phyloP scores from a whole-genome alignment of 2,797 vertebrate genomes.

The Spea hammondii region DNA sequence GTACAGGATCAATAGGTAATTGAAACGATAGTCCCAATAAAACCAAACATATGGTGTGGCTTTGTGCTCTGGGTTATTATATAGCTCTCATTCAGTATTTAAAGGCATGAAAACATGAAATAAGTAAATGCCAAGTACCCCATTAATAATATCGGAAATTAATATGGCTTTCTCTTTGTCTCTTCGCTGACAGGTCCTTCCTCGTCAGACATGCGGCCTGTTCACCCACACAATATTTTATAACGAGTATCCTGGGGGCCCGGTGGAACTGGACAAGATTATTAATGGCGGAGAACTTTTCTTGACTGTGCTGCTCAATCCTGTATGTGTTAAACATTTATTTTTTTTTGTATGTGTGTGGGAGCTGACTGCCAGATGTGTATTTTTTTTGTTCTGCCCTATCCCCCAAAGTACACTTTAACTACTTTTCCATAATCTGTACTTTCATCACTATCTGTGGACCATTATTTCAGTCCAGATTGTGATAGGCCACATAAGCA shows the following conservation, averaged over 20 bases:
- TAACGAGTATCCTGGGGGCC: constrained; percentile 94
- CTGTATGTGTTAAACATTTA: constrained; percentile 76
- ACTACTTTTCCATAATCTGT: constrained; percentile 16
- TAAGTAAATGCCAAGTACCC: too few species aligned
- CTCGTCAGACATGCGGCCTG: constrained; percentile 93
- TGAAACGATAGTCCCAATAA: too few species aligned
- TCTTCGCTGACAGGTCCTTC: constrained; percentile 77
- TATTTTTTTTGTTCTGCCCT: neutral
- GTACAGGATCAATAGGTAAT: too few species aligned
- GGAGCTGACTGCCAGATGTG: neutral
- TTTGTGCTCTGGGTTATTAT: too few species aligned
- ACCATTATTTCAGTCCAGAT: constrained; percentile 13
- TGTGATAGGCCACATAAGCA: neutral
- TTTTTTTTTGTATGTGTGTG: neutral
- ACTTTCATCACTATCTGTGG: neutral
- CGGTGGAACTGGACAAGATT: constrained; percentile 93
- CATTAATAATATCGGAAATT: neutral
- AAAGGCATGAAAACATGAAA: too few species aligned
- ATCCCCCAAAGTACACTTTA: neutral
- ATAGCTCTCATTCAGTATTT: too few species aligned
- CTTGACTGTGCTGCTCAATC: constrained; percentile 93
- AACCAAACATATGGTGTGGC: too few species aligned
- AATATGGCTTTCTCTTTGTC: neutral
- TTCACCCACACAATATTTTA: constrained; percentile 99
- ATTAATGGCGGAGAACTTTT: constrained; percentile 98